Conservation (phyloP, 1,140 invertebrate species). For the Eubasilissa regina region DNA sequence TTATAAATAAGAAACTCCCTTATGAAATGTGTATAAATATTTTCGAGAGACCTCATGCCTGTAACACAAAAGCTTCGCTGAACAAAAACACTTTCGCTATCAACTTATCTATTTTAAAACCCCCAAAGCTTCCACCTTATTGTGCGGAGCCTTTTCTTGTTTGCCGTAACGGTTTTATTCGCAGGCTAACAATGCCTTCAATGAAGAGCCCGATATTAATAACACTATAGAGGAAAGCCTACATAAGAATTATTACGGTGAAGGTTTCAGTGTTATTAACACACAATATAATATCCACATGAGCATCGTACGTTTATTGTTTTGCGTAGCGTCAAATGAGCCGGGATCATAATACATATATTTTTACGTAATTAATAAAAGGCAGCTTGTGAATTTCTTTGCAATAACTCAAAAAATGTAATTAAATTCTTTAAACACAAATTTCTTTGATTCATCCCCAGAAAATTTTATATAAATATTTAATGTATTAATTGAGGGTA, state of each 20-base stretch:
- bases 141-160: slow-evolving; percentile 35
- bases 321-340: neutral
- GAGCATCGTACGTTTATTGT: neutral
- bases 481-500: neutral
- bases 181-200: slow-evolving; percentile 14
- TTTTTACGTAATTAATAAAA: neutral
- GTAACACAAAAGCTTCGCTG: slow-evolving; percentile 14
- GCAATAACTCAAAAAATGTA: neutral
- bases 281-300: neutral
- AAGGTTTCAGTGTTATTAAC: slow-evolving; percentile 16
- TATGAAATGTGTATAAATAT: neutral
- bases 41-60: neutral
- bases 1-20: neutral
- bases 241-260: slow-evolving; percentile 10
- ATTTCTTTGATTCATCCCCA: neutral
- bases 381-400: neutral
- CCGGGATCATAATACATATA: neutral
- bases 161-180: slow-evolving; percentile 32
- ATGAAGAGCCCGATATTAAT: slow-evolving; percentile 28
- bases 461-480: neutral
- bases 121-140: slow-evolving; percentile 22
- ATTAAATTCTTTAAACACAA: neutral
- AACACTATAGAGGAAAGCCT: neutral
- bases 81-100: slow-evolving; percentile 33
- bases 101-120: slow-evolving; percentile 39